Evolutionary conservation across 2,113 vertebrate species (phyloP).

Genomic region (Notothenia coriiceps): DNA sequence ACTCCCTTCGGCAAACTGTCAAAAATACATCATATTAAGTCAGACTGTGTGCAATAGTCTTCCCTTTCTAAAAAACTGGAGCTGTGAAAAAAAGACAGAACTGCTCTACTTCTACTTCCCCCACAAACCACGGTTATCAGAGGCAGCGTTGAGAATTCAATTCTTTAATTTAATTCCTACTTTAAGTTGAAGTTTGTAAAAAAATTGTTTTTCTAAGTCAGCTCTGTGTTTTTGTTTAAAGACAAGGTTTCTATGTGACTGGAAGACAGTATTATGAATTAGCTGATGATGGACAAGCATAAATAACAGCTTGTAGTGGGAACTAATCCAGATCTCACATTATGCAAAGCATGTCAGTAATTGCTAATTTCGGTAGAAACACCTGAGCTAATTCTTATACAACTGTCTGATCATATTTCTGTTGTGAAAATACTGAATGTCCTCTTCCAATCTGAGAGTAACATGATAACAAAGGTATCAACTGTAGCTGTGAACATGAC

Average conservation of each 20-base stretch:
- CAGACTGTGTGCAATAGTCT: not conserved
- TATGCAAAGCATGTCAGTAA: constrained; percentile 42
- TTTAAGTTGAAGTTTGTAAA: not conserved
- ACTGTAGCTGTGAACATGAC: no score
- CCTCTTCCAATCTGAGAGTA: no score
- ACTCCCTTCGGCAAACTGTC: not conserved
- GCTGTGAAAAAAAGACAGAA: constrained; percentile 10
- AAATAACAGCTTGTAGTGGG: constrained; percentile 1
- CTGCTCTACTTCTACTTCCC: no score
- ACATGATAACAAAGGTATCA: no score
- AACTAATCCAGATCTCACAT: constrained; percentile 30
- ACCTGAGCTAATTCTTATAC: not conserved
- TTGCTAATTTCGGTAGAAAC: constrained; percentile 36
- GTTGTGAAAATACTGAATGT: no score
- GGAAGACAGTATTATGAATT: not conserved
- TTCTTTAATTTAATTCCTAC: not conserved
- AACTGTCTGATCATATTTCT: not conserved
- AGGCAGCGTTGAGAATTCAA: not conserved
- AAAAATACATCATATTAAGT: constrained; percentile 1
- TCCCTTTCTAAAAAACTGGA: not conserved
- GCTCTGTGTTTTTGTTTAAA: constrained; percentile 18
- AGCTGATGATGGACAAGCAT: constrained; percentile 6
- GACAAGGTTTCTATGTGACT: constrained; percentile 22
- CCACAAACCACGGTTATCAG: not conserved
- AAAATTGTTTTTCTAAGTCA: not conserved